A percentile compares a stretch with the other conserved stretches of the same genome.
phyloP scores from a whole-genome alignment of 2,888 invertebrate species.

The Ditylenchus weischeri region DNA sequence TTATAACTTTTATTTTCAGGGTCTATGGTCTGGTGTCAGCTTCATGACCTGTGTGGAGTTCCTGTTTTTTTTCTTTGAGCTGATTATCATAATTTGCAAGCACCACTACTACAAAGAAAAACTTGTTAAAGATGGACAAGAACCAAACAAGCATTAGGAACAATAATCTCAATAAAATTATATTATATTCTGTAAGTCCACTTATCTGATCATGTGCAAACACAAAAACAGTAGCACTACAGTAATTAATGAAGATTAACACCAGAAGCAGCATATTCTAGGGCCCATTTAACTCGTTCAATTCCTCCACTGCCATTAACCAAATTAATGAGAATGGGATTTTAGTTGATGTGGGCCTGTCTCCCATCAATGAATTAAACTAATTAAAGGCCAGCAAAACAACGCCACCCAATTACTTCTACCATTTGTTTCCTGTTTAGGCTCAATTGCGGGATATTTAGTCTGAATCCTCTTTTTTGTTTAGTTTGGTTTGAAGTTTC shows the following conservation, averaged over 20 bases:
- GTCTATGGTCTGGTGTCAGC: conserved; percentile 54
- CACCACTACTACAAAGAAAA: conserved; percentile 31
- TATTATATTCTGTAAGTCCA: too few relatives aligned
- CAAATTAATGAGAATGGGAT: conserved; percentile 6
- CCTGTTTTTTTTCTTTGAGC: conserved; percentile 44
- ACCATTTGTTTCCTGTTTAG: not conserved
- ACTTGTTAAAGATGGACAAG: too few relatives aligned
- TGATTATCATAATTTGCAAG: conserved; percentile 43
- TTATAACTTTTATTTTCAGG: too few relatives aligned
- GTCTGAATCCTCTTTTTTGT: too few relatives aligned
- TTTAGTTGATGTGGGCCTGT: not conserved
- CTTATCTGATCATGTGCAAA: too few relatives aligned
- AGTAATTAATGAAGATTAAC: too few relatives aligned
- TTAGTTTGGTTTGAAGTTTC: too few relatives aligned
- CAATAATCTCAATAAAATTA: too few relatives aligned
- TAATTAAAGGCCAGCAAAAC: not conserved
- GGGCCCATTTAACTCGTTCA: conserved; percentile 10
- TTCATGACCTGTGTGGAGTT: conserved; percentile 55
- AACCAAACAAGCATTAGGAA: too few relatives aligned
- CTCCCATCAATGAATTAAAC: conserved; percentile 5
- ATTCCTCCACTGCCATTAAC: conserved; percentile 10
- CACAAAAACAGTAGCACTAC: too few relatives aligned
- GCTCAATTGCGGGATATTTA: too few relatives aligned
- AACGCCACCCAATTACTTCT: not conserved
- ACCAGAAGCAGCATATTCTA: too few relatives aligned